Conservation (phyloP, 1,140 invertebrate species). For the Cepaea nemoralis region DNA sequence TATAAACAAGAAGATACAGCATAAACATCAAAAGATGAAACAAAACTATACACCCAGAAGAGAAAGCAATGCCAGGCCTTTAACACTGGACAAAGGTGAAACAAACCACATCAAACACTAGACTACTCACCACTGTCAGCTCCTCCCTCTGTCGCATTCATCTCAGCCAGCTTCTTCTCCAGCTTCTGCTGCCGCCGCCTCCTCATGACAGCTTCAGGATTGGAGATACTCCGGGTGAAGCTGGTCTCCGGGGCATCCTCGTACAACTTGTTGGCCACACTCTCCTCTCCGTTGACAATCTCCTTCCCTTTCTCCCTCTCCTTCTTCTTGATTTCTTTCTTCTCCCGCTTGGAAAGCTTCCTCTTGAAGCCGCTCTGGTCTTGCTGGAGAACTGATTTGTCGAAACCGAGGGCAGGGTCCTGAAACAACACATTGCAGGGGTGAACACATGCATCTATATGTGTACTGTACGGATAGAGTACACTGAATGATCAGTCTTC, state of each 20-base stretch:
- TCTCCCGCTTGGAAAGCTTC: conserved; percentile 98
- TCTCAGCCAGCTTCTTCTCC: conserved; percentile 96
- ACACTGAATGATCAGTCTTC: too few species aligned
- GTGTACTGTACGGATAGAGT: too few species aligned
- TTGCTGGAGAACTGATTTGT: conserved; percentile 28
- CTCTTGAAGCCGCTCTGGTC: conserved; percentile 77
- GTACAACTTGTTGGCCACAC: conserved; percentile 68
- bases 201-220: conserved; percentile 99
- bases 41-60: too few species aligned
- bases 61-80: too few species aligned
- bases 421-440: background rate
- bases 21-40: too few species aligned
- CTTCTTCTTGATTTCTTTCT: conserved; percentile 97
- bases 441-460: too few species aligned
- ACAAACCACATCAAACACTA: too few species aligned
- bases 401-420: conserved; percentile 36
- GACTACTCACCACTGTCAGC: conserved; percentile 76
- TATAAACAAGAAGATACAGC: too few species aligned
- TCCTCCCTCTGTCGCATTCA: conserved; percentile 84
- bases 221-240: conserved; percentile 97
- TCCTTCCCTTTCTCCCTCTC: conserved; percentile 85
- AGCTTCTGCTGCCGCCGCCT: conserved; percentile 94
- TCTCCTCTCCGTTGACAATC: conserved; percentile 52
- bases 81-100: background rate
- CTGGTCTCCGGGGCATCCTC: conserved; percentile 91